Conservation (phyloP, 2,797 vertebrate genomes). For the Myoxocephalus aenaeus region DNA sequence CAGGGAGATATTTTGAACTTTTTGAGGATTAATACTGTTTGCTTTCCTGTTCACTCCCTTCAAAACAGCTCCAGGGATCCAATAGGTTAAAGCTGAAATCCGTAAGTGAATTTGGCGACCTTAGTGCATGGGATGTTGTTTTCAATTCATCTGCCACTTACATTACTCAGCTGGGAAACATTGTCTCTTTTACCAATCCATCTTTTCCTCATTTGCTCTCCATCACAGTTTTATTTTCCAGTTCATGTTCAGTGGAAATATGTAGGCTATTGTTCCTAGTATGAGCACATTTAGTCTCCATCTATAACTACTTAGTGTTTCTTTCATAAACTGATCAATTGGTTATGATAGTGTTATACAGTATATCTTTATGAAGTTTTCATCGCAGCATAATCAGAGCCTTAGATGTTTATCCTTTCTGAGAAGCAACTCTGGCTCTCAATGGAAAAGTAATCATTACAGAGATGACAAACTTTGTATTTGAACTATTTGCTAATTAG, state of each 20-base stretch:
- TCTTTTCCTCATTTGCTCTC: conserved; percentile 50
- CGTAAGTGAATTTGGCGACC: conserved; percentile 70
- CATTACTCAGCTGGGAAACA: conserved; percentile 70
- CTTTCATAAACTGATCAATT: conserved; percentile 37
- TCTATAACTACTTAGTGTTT: conserved; percentile 28
- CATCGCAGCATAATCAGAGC: conserved; percentile 6
- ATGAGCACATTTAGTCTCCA: conserved; percentile 24
- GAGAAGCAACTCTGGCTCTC: conserved; percentile 20
- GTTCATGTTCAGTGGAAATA: conserved; percentile 47
- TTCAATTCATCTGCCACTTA: conserved; percentile 81
- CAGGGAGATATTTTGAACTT: conserved; percentile 84
- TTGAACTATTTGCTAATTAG: neutral
- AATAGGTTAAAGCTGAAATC: conserved; percentile 72
- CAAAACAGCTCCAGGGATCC: conserved; percentile 76
- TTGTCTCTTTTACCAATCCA: conserved; percentile 61
- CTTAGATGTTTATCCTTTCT: conserved; percentile 24
- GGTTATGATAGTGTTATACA: conserved; percentile 20
- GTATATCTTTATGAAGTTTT: conserved; percentile 5
- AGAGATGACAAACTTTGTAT: neutral
- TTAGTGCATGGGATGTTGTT: conserved; percentile 68
- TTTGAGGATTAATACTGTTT: conserved; percentile 85
- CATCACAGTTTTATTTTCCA: conserved; percentile 56
- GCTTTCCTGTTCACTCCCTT: conserved; percentile 78
- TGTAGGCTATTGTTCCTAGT: conserved; percentile 6
- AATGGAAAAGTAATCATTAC: conserved; percentile 8